These are phyloP conservation scores for Echinometra lucunter DNA, from an alignment of 53 echinoderm and acorn worm species.

Conservation along the genomic window DNA sequence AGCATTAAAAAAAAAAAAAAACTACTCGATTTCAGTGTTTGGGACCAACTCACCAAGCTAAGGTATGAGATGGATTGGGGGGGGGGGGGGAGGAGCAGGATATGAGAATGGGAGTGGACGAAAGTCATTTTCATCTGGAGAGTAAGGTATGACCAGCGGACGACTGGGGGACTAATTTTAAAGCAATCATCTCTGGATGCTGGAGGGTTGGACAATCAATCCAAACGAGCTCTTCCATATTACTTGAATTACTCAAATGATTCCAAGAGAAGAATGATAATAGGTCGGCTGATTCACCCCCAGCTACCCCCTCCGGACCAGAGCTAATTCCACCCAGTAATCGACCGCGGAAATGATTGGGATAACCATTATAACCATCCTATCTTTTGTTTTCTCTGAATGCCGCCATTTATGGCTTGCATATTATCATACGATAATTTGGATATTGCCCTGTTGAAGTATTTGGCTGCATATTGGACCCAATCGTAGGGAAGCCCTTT, in stretches of 20 bases:
- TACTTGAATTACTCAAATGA: neutral
- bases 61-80: neutral
- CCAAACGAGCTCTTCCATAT: conserved; percentile 44
- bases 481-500: neutral
- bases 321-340: conserved; percentile 52
- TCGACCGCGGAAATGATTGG: conserved; percentile 55
- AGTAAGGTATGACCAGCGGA: conserved; percentile 6
- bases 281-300: conserved; percentile 27
- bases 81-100: neutral
- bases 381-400: conserved; percentile 28
- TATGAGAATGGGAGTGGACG: neutral
- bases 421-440: conserved; percentile 19
- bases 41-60: neutral
- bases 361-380: conserved; percentile 25
- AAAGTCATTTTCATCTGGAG: neutral
- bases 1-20: neutral
- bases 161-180: conserved; percentile 31
- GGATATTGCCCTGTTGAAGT: conserved; percentile 55
- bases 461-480: neutral
- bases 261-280: neutral
- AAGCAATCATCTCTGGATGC: conserved; percentile 46
- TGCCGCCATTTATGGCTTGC: conserved; percentile 45
- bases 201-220: conserved; percentile 45
- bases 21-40: neutral
- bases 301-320: neutral